These are phyloP conservation scores for Poecile montanus DNA, from an alignment of 2,797 vertebrate species.

Conservation along the genomic window DNA sequence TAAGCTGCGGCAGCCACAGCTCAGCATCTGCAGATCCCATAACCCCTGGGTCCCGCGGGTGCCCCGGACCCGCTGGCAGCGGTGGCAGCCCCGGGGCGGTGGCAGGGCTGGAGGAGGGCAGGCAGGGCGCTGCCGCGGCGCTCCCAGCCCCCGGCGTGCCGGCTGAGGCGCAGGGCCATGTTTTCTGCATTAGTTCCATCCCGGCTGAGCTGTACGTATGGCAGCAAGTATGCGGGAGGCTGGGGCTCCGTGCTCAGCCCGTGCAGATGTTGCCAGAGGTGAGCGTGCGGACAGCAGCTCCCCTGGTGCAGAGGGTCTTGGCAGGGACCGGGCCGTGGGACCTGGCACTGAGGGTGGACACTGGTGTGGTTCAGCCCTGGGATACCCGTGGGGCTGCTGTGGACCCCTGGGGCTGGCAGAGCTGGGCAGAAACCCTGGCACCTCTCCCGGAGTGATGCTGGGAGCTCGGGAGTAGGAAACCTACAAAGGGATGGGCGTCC, in stretches of 20 bases:
- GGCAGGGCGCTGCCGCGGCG: neutral
- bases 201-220: conserved; percentile 16
- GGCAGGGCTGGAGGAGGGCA: neutral
- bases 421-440: neutral
- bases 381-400: fast-evolving
- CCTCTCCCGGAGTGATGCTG: neutral
- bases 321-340: fast-evolving
- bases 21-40: conserved; percentile 6
- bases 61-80: neutral
- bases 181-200: conserved; percentile 63
- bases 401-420: neutral
- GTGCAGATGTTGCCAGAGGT: conserved; percentile 27
- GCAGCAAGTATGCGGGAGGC: neutral
- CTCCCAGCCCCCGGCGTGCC: neutral
- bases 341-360: neutral
- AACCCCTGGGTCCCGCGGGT: neutral
- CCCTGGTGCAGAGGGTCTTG: neutral
- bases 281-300: neutral
- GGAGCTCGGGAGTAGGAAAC: neutral
- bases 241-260: neutral
- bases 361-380: neutral
- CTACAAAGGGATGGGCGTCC: fast-evolving
- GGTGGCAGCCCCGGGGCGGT: neutral
- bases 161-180: neutral
- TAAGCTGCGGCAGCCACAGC: neutral